Percentiles rank a stretch among this genome's conserved stretches.
Conservation (phyloP, 2,888 invertebrate species). For the Drosophila histrio region DNA sequence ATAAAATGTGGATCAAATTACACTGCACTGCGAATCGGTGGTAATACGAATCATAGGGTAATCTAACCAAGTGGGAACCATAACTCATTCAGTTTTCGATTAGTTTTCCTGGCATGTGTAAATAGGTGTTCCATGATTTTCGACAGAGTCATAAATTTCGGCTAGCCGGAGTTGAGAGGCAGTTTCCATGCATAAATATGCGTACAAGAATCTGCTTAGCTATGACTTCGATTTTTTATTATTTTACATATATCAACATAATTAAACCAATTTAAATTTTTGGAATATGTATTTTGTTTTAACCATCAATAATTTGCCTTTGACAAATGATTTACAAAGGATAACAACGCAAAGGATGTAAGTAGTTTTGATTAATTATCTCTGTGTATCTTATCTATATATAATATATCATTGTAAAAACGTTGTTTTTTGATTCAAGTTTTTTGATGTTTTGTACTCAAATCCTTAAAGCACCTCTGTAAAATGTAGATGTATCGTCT, state of each 20-base stretch:
- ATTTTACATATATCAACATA: constrained; percentile 36
- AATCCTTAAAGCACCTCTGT: constrained; percentile 1
- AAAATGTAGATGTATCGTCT: constrained; percentile 3
- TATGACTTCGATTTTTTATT: constrained; percentile 1
- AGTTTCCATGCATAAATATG: background rate
- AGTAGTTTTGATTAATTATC: constrained; percentile 70
- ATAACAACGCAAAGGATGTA: constrained; percentile 83
- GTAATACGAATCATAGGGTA: constrained; percentile 33
- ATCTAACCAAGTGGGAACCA: constrained; percentile 13
- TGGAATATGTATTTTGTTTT: constrained; percentile 66
- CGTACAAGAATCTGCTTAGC: background rate
- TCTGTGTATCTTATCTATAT: constrained; percentile 18
- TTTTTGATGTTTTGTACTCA: constrained; percentile 39
- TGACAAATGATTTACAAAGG: constrained; percentile 66
- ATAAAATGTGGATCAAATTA: background rate
- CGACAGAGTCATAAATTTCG: constrained; percentile 5
- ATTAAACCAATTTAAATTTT: constrained; percentile 50
- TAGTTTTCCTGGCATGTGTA: constrained; percentile 19
- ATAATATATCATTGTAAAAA: constrained; percentile 25
- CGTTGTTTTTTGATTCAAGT: constrained; percentile 10
- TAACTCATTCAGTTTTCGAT: constrained; percentile 5
- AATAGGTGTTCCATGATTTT: constrained; percentile 5
- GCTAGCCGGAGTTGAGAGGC: background rate
- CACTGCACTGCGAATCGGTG: constrained; percentile 20
- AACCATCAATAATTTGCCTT: constrained; percentile 57